Conservation (phyloP, 2,888 invertebrate genomes). For the Lucinisca nassula region DNA sequence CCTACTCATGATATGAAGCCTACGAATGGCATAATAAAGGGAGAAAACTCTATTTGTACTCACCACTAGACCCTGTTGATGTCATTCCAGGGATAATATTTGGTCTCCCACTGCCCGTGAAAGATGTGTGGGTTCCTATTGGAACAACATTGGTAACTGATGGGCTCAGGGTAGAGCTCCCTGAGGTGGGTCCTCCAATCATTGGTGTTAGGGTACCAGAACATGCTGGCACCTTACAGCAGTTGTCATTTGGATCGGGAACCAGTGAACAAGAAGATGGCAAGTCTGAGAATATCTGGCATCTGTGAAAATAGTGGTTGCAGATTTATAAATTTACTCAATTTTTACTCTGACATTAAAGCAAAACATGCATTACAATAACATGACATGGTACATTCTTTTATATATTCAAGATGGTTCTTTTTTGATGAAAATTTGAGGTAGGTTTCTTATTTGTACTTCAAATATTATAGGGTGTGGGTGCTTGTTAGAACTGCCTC, state of each 20-base stretch:
- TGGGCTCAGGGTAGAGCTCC: slow-evolving; percentile 70
- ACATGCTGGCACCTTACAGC: slow-evolving; percentile 76
- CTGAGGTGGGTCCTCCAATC: slow-evolving; percentile 61
- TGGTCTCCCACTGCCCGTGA: slow-evolving; percentile 75
- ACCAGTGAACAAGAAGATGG: slow-evolving; percentile 75
- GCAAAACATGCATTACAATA: no score
- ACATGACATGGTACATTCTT: no score
- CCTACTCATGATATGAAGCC: no score
- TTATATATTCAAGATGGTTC: no score
- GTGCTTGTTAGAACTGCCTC: no score
- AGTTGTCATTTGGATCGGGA: slow-evolving; percentile 74
- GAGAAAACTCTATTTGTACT: no score
- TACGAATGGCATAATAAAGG: no score
- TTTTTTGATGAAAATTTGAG: no score
- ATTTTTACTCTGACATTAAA: no score
- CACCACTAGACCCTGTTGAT: slow-evolving; percentile 70
- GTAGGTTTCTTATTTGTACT: no score
- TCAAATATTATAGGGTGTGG: no score
- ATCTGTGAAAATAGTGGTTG: slow-evolving; percentile 71
- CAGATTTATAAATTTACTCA: no score
- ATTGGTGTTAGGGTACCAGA: slow-evolving; percentile 72
- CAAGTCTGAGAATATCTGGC: slow-evolving; percentile 75
- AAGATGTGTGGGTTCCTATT: slow-evolving; percentile 76
- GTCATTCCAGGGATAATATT: slow-evolving; percentile 36
- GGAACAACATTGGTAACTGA: slow-evolving; percentile 75